These are phyloP conservation scores for Serripes groenlandicus DNA, from an alignment of 2,888 invertebrate genomes.

Conservation along the genomic window DNA sequence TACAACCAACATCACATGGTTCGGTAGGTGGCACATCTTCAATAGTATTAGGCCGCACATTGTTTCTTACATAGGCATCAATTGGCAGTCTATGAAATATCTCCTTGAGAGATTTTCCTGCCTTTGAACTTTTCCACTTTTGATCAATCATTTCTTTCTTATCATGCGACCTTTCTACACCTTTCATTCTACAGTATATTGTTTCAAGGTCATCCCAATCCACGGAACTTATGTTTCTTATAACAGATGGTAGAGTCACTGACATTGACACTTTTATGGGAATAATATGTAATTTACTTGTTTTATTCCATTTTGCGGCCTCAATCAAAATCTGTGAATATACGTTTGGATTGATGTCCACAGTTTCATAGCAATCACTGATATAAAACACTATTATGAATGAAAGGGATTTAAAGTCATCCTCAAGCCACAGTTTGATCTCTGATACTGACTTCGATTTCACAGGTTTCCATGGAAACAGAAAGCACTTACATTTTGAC, in stretches of 20 bases:
- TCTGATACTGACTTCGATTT: neutral
- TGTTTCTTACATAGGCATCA: neutral
- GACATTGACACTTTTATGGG: neutral
- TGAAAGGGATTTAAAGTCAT: neutral
- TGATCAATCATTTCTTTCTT: neutral
- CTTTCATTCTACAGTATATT: slow-evolving; percentile 11
- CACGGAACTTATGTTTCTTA: neutral
- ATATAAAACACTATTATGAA: slow-evolving; percentile 14
- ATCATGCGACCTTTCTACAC: neutral
- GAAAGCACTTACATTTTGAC: neutral
- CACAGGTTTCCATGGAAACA: slow-evolving; percentile 3
- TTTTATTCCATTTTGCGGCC: neutral
- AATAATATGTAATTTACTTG: neutral
- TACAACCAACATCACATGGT: neutral
- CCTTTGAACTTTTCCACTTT: slow-evolving; percentile 4
- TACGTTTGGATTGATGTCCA: neutral
- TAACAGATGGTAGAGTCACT: neutral
- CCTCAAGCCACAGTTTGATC: slow-evolving; percentile 1
- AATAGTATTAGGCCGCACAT: neutral
- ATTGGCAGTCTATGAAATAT: neutral
- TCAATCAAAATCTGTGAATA: slow-evolving; percentile 6
- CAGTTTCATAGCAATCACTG: neutral
- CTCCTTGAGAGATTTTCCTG: slow-evolving; percentile 4
- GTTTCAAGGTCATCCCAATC: slow-evolving; percentile 15
- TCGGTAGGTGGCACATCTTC: neutral